These are phyloP conservation scores for Drosophila birchii DNA, from an alignment of 2,888 invertebrate species.

Conservation along the genomic window DNA sequence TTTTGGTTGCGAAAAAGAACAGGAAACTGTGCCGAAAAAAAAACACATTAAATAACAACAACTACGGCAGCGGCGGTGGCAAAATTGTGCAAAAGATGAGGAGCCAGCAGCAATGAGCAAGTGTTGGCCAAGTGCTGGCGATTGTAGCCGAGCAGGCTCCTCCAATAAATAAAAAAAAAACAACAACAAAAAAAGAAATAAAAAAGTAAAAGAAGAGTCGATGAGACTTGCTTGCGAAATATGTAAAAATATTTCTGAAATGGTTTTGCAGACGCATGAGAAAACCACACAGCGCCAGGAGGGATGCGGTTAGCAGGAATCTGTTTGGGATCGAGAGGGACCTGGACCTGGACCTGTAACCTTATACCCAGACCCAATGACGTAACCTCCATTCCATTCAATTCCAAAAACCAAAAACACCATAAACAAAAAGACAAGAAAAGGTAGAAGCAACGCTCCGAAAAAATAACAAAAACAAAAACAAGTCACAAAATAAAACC, in stretches of 20 bases:
- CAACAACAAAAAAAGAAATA: background rate
- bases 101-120: slow-evolving; percentile 42
- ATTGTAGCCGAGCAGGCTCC: slow-evolving; percentile 74
- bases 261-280: slow-evolving; percentile 61
- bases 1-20: slow-evolving; percentile 74
- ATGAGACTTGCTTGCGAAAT: slow-evolving; percentile 60
- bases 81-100: slow-evolving; percentile 71
- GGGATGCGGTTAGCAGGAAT: slow-evolving; percentile 38
- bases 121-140: slow-evolving; percentile 62
- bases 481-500: slow-evolving; percentile 77
- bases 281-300: slow-evolving; percentile 50
- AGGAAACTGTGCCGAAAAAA: slow-evolving; percentile 65
- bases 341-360: slow-evolving; percentile 53
- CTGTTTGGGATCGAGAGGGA: slow-evolving; percentile 37
- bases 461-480: slow-evolving; percentile 53
- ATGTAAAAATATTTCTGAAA: slow-evolving; percentile 77
- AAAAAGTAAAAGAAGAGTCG: slow-evolving; percentile 23
- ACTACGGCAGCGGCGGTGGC: slow-evolving; percentile 17
- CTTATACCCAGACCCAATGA: slow-evolving; percentile 68
- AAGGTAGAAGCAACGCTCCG: slow-evolving; percentile 34
- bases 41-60: slow-evolving; percentile 40
- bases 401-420: slow-evolving; percentile 34
- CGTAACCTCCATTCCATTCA: slow-evolving; percentile 57
- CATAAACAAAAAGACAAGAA: slow-evolving; percentile 25
- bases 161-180: slow-evolving; percentile 39